Conservation (phyloP, 2,888 invertebrate species). For the Plagodis pulveraria region DNA sequence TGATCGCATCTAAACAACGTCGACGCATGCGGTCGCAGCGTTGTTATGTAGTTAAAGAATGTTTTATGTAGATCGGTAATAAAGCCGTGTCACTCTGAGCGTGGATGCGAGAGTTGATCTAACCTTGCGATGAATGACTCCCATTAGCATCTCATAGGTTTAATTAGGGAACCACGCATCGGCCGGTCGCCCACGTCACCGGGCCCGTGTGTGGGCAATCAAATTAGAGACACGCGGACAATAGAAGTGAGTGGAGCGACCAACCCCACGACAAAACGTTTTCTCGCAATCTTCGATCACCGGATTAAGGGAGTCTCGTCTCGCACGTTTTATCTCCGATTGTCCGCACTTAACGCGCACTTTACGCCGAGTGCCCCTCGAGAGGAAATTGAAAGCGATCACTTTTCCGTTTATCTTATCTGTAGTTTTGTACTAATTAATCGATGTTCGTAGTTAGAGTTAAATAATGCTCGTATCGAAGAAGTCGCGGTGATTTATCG, state of each 20-base stretch:
- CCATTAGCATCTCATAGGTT: slow-evolving; percentile 75
- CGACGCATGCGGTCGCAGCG: slow-evolving; percentile 47
- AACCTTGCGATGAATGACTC: slow-evolving; percentile 69
- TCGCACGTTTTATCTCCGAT: slow-evolving; percentile 85
- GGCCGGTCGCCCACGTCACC: slow-evolving; percentile 68
- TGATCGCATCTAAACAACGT: slow-evolving; percentile 61
- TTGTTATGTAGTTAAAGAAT: slow-evolving; percentile 43
- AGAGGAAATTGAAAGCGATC: slow-evolving; percentile 85
- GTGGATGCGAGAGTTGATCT: slow-evolving; percentile 47
- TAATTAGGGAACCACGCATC: slow-evolving; percentile 74
- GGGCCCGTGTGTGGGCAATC: slow-evolving; percentile 74
- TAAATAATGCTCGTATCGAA: slow-evolving; percentile 78
- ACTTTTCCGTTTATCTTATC: slow-evolving; percentile 83
- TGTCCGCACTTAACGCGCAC: slow-evolving; percentile 84
- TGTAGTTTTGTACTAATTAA: slow-evolving; percentile 83
- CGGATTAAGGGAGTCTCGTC: slow-evolving; percentile 83
- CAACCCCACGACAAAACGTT: slow-evolving; percentile 84
- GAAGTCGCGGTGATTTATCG: slow-evolving; percentile 78
- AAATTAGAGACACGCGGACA: slow-evolving; percentile 79
- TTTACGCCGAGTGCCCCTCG: slow-evolving; percentile 83
- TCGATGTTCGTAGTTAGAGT: slow-evolving; percentile 80
- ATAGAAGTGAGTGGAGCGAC: slow-evolving; percentile 70
- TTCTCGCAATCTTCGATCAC: slow-evolving; percentile 85
- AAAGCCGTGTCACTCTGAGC: slow-evolving; percentile 53
- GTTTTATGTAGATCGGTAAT: slow-evolving; percentile 54